Evolutionary conservation across 2,888 invertebrate species (phyloP).

Genomic region (Eledone cirrhosa): DNA sequence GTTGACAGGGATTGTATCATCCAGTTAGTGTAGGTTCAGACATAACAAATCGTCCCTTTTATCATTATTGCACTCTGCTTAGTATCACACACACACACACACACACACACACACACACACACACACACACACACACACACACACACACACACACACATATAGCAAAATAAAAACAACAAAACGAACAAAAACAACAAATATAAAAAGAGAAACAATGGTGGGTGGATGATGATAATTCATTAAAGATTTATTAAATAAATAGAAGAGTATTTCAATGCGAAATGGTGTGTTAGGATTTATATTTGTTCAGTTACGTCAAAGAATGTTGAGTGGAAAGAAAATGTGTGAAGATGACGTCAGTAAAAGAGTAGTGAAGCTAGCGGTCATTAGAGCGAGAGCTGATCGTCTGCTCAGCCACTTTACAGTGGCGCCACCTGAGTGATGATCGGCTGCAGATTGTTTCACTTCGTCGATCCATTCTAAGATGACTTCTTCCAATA

Average conservation of each 20-base stretch:
- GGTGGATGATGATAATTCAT: too few species aligned
- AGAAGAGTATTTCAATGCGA: constrained; percentile 1
- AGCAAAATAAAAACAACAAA: too few species aligned
- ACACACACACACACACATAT: too few species aligned
- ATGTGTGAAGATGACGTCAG: neutral
- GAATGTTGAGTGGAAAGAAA: neutral
- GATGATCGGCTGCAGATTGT: neutral
- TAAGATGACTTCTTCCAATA: constrained; percentile 52
- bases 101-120: too few species aligned
- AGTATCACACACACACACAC: too few species aligned
- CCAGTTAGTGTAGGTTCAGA: too few species aligned
- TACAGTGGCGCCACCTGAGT: neutral
- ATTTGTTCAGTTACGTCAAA: neutral
- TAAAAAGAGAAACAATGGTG: too few species aligned
- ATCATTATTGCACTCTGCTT: too few species aligned
- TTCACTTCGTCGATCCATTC: constrained; percentile 41
- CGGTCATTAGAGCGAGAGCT: neutral
- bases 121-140: too few species aligned
- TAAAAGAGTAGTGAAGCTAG: neutral
- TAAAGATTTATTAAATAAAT: constrained; percentile 27
- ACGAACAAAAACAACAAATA: too few species aligned
- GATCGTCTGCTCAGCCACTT: neutral
- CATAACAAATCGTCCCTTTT: too few species aligned
- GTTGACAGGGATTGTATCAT: too few species aligned
- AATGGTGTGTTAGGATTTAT: neutral